Base-by-base conservation (phyloP, 2,113 vertebrate species). In the Anolis sagrei region DNA sequence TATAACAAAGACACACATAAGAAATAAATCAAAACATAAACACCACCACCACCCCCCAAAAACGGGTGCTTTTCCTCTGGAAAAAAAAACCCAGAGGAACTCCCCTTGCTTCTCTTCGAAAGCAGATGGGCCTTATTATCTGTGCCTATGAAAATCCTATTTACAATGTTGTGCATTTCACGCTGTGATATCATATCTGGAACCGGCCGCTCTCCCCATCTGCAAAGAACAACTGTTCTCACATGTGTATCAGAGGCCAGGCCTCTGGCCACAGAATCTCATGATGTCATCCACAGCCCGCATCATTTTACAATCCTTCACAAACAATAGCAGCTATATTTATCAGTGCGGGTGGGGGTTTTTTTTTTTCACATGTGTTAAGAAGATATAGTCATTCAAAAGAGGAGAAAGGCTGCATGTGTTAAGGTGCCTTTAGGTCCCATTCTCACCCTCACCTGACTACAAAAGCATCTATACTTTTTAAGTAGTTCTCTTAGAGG, bases 171-270 rank as follows among this genome's bases (percentile, higher is more conserved):
- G 94, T 95, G 89, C 95, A 95, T 95, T 97, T 97, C 95, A 96
- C 95, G 95, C 76, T 89, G 94, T 97, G 97, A 97, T 95, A 95
- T 97, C 97, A 97, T 97, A 95, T 96, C 96, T 97, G 97, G 97
- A 97, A 96, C 91, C 93, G 89, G 90, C 94, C 93, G 93, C 95
- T 93, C 86, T 95, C 91, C 91, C 96, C 97, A 97, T 97, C 97
- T 97, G 97, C 93, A 96, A 68, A 3, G 95, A 96, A 96, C 96
- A 97, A 97, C 96, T 97, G 97, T 96, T 97, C 94, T 95, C 94
- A 93, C 93, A 91, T 93, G 93, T 89, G 88, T 44, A 58, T 85
- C 85, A 87, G 91, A 93, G 92, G 90, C 89, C 81, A 84, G 88
- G 90, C 91, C 92, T 90, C 93, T 96, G 96, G 95, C 95, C 91